Conservation (phyloP, 1,140 invertebrate species). For the Nebria ingens region DNA sequence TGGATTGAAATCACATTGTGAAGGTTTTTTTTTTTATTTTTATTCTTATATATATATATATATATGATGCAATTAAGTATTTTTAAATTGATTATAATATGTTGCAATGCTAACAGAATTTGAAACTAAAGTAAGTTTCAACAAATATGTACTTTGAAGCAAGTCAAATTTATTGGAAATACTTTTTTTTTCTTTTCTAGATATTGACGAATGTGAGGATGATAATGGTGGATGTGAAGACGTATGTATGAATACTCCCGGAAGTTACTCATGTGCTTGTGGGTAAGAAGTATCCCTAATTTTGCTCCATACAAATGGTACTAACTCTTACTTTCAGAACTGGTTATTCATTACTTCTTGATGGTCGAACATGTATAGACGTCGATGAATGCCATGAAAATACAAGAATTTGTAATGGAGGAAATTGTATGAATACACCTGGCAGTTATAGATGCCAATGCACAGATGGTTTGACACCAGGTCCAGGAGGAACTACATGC, state of each 20-base stretch:
- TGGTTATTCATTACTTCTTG: constrained; percentile 48
- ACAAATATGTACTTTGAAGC: constrained; percentile 1
- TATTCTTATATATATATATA: too few relatives aligned
- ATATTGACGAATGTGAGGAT: constrained; percentile 69
- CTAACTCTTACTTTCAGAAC: background rate
- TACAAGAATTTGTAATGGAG: constrained; percentile 70
- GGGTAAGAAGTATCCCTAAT: constrained; percentile 28
- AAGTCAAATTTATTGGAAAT: constrained; percentile 2
- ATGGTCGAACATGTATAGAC: constrained; percentile 49
- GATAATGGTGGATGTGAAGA: constrained; percentile 49
- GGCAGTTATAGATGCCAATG: constrained; percentile 72
- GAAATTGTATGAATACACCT: constrained; percentile 66
- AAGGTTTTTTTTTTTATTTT: constrained; percentile 30
- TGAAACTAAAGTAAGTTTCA: background rate
- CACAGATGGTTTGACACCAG: constrained; percentile 57
- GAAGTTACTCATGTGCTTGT: constrained; percentile 46
- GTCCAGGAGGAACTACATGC: constrained; percentile 56
- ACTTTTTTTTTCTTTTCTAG: constrained; percentile 35
- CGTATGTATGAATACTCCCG: constrained; percentile 57
- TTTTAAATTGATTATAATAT: too few relatives aligned
- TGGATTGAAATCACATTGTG: constrained; percentile 45
- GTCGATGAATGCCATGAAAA: constrained; percentile 72
- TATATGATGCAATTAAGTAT: too few relatives aligned
- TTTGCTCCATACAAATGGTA: background rate
- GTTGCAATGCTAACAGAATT: too few relatives aligned